A percentile compares a stretch with the other conserved stretches of the same genome.
Conservation (phyloP, 2,113 vertebrate species). For the Myrmecobius fasciatus region DNA sequence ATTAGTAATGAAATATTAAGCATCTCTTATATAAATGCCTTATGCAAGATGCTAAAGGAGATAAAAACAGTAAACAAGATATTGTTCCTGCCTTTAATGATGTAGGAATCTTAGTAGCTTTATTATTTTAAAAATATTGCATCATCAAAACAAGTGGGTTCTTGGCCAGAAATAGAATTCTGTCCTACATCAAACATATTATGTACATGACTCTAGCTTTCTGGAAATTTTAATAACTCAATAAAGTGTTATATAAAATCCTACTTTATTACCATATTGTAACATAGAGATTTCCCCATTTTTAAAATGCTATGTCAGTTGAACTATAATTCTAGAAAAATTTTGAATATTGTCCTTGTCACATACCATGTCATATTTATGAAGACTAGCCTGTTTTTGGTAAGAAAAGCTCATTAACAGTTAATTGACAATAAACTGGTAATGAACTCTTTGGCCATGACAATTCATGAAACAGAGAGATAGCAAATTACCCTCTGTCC, state of each 20-base stretch:
- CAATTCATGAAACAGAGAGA: neutral
- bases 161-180: neutral
- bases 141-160: neutral
- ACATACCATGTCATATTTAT: neutral
- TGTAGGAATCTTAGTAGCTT: neutral
- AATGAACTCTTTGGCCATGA: neutral
- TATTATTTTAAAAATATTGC: neutral
- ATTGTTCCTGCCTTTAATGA: neutral
- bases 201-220: neutral
- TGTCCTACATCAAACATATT: neutral
- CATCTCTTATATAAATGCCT: neutral
- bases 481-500: neutral
- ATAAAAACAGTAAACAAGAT: neutral
- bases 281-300: neutral
- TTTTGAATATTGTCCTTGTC: neutral
- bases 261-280: neutral
- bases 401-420: neutral
- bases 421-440: neutral
- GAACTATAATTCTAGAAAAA: neutral
- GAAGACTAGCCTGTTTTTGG: neutral
- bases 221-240: neutral
- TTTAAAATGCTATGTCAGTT: neutral
- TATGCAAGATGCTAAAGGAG: neutral
- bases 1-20: neutral
- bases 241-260: neutral